Evolutionary conservation across 2,113 vertebrate genomes (phyloP).

Genomic region (Abramis brama): DNA sequence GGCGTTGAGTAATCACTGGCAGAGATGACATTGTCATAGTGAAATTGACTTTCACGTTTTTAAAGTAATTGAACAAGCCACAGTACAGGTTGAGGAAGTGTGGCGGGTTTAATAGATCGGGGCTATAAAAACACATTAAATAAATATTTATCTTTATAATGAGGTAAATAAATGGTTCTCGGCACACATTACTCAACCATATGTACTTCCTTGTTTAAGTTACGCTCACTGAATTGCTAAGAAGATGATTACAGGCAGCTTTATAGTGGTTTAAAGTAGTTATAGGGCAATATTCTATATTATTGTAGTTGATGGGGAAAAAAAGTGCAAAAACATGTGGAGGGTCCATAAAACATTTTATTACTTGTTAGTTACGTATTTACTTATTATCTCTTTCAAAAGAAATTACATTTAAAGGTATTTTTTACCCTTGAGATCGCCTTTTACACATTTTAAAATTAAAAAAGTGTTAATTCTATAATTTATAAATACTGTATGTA

Average conservation of each 20-base stretch:
- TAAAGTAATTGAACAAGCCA: not conserved
- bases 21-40: not conserved
- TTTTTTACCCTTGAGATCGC: not conserved
- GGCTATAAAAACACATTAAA: not conserved
- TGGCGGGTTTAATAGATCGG: not conserved
- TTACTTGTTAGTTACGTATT: no score
- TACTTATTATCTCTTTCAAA: not conserved
- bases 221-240: not conserved
- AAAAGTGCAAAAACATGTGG: not conserved
- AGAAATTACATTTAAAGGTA: not conserved
- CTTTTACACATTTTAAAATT: not conserved
- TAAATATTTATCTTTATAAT: not conserved
- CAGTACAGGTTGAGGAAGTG: not conserved
- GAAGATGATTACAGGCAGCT: not conserved
- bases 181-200: not conserved
- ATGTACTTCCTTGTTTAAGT: constrained; percentile 1
- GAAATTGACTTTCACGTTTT: not conserved
- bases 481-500: no score
- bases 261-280: not conserved
- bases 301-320: not conserved
- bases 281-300: not conserved
- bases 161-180: not conserved
- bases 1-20: not conserved
- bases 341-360: not conserved
- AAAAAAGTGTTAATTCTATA: no score